Evolutionary conservation across 2,113 vertebrate species (phyloP), one percentile per base, ranked within the genome.

Genomic region (Coracopsis vasa): DNA sequence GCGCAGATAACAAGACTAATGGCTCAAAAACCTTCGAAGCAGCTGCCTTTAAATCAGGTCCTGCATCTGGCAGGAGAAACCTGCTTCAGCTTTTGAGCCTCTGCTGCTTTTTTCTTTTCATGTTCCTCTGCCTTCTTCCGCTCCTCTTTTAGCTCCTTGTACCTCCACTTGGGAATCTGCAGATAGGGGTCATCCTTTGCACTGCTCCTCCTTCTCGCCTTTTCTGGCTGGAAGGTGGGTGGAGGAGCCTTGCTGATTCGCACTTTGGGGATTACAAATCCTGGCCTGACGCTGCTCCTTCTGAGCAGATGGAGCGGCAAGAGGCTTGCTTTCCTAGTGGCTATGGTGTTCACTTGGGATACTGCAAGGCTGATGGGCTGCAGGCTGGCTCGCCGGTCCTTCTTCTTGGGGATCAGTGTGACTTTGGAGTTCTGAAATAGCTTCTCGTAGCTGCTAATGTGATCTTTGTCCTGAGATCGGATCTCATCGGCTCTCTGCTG

Each of bases 91-190:
- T 94, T 98, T 92, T 97, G 98, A 44, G 96, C 84, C 11, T 97
- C 98, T 24, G 98, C 98, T 70, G 91, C 93, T 90, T 97, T 98
- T 82, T 95, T 98, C 95, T 94, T 98, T 91, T 99, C 99, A 0
- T 97, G 98, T 62, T 99, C 99, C 60, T 99, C 99, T 0, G 98
- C 99, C 96, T 98, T 99, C 96, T 95, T 98, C 90, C 98, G 96
- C 67, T 99, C 99, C 86, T 99, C 99, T 91, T 99, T 99, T 5
- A 99, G 92, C 91, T 99, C 99, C 96, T 99, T 99, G 98, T 99
- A 99, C 23, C 98, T 97, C 99, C 99, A 99, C 88, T 99, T 99
- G 80, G 99, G 99, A 84, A 99, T 97, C 98, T 99, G 98, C 94
- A 99, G 97, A 51, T 99, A 98, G 48, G 97, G 96, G 60, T 97